Evolutionary conservation across 2,113 vertebrate species (phyloP), one percentile per base, ranked within the genome.

Genomic region (Menidia beryllina): DNA sequence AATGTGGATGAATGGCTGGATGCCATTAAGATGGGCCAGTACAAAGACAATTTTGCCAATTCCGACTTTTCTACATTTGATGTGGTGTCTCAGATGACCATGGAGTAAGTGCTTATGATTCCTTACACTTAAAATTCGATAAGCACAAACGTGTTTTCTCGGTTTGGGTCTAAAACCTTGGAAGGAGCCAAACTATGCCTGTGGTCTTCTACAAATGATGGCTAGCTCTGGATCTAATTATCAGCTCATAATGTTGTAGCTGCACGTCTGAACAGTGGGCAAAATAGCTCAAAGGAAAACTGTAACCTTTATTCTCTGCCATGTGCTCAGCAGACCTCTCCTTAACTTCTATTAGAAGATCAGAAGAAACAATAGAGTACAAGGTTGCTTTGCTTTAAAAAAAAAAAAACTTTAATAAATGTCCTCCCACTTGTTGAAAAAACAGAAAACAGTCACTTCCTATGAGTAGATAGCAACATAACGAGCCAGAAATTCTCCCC

Each of bases 1-100:
- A 97, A 94, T 0, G 97, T 99, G 92, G 97, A 97, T 1, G 97
- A 99, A 71, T 99, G 98, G 98, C 94, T 99, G 88, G 98, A 99
- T 9, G 98, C 97, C 90, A 99, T 99, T 92, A 99, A 99, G 93
- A 99, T 99, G 98, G 96, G 97, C 79, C 98, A 98, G 83, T 99
- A 99, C 93, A 99, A 98, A 92, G 96, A 99, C 89, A 98, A 95
- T 88, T 99, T 99, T 15, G 93, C 96, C 94, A 96, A 71, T 7
- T 94, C 95, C 0, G 95, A 96, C 79, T 98, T 98, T 84, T 93
- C 94, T 65, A 95, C 94, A 82, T 99, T 99, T 50, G 97, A 99
- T 0, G 88, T 96, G 15, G 97, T 99, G 64, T 98, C 98, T 34
- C 97, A 98, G 91, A 98, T 99, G 97, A 97, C 96, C 71, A 96